These are phyloP conservation scores for Panopea generosa DNA, from an alignment of 2,888 invertebrate species.

Conservation along the genomic window DNA sequence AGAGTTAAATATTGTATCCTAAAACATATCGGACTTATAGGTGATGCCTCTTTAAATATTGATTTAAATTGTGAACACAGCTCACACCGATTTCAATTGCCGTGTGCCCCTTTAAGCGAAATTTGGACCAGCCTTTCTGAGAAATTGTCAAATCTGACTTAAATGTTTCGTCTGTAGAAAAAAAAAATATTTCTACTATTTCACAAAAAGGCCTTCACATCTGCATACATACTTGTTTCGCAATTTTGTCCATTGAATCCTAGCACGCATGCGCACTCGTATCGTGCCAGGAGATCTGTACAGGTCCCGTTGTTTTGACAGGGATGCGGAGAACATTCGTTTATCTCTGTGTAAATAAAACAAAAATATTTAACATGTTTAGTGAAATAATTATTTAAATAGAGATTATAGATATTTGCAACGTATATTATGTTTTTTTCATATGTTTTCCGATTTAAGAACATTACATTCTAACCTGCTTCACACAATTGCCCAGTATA, in stretches of 20 bases:
- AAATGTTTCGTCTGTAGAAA: too few species aligned
- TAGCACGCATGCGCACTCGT: constrained; percentile 6
- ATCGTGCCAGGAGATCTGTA: constrained; percentile 4
- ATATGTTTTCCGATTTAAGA: background rate
- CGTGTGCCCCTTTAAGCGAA: too few species aligned
- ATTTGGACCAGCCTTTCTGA: too few species aligned
- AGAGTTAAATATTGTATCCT: too few species aligned
- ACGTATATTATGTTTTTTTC: too few species aligned
- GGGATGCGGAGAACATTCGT: constrained; percentile 11
- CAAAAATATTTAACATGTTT: background rate
- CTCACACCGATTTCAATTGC: too few species aligned
- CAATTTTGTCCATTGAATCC: constrained; percentile 17
- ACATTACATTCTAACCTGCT: constrained; percentile 24
- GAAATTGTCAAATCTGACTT: too few species aligned
- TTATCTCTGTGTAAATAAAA: constrained; percentile 9
- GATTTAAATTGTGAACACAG: too few species aligned
- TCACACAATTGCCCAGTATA: constrained; percentile 45
- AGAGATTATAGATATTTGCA: background rate
- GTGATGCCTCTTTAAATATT: too few species aligned
- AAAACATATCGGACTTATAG: too few species aligned
- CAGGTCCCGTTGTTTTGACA: constrained; percentile 11
- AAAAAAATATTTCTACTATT: too few species aligned
- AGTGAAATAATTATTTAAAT: background rate
- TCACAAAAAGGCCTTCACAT: too few species aligned
- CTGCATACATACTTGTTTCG: constrained; percentile 19